A percentile compares a stretch with the other conserved stretches of the same genome.
phyloP scores from a whole-genome alignment of 2,797 vertebrate genomes.

The Lutjanus campechanus region DNA sequence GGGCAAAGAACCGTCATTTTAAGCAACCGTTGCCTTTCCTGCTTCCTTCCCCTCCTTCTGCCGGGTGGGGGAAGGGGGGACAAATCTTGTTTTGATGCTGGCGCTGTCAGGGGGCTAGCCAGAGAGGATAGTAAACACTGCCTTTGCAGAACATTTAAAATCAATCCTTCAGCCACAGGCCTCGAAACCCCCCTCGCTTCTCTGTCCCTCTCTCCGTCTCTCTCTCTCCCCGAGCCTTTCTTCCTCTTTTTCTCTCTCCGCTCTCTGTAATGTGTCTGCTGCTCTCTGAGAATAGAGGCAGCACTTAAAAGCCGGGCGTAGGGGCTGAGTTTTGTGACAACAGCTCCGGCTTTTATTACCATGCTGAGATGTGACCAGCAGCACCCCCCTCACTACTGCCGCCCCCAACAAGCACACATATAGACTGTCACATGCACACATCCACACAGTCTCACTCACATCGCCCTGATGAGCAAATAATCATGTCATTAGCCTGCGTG shows the following conservation, averaged over 20 bases:
- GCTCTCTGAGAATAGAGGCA: slow-evolving; percentile 79
- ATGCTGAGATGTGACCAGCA: slow-evolving; percentile 76
- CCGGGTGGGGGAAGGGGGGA: slow-evolving; percentile 50
- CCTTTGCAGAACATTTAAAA: slow-evolving; percentile 86
- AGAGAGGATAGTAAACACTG: slow-evolving; percentile 83
- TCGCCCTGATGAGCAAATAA: slow-evolving; percentile 83
- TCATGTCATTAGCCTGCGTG: slow-evolving; percentile 78
- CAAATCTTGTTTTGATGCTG: slow-evolving; percentile 83
- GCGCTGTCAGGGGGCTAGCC: slow-evolving; percentile 78
- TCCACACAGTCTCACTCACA: slow-evolving; percentile 39
- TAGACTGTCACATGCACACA: slow-evolving; percentile 30
- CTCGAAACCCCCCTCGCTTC: slow-evolving; percentile 59
- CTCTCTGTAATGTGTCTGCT: slow-evolving; percentile 79
- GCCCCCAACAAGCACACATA: slow-evolving; percentile 29
- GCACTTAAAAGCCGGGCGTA: slow-evolving; percentile 79
- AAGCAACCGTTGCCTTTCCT: slow-evolving; percentile 46
- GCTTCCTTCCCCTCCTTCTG: slow-evolving; percentile 44
- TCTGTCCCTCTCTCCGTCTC: slow-evolving; percentile 22
- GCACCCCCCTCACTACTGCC: slow-evolving; percentile 12
- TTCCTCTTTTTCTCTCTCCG: slow-evolving; percentile 59
- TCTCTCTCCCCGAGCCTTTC: slow-evolving; percentile 55
- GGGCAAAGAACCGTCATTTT: slow-evolving; percentile 50
- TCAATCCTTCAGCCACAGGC: slow-evolving; percentile 85
- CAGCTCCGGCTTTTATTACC: slow-evolving; percentile 79
- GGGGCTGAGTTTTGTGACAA: slow-evolving; percentile 78